Percentiles rank a stretch among this genome's conserved stretches.
These are phyloP conservation scores for Drosophila guanche DNA, from an alignment of 1,140 invertebrate genomes.

Conservation along the genomic window DNA sequence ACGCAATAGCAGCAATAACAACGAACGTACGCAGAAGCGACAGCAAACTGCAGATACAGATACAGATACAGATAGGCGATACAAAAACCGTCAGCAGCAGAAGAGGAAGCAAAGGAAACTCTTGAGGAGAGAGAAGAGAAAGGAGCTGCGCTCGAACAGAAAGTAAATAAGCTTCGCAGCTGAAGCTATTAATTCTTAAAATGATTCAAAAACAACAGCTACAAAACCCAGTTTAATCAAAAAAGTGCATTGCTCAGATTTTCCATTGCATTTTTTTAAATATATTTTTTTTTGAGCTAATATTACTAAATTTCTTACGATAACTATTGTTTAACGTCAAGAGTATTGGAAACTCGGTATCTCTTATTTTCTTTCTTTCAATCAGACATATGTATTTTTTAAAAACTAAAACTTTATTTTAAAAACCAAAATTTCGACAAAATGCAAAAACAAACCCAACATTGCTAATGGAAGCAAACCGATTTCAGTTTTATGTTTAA, in stretches of 20 bases:
- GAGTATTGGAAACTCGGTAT: too few relatives aligned
- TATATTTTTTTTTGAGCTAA: neutral
- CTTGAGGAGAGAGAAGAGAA: neutral
- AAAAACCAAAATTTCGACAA: slow-evolving; percentile 5
- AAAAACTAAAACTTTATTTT: slow-evolving; percentile 1
- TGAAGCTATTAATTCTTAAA: neutral
- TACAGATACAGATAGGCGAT: too few relatives aligned
- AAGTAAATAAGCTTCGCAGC: neutral
- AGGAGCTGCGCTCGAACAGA: neutral
- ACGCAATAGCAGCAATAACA: slow-evolving; percentile 19
- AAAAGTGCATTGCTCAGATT: slow-evolving; percentile 19
- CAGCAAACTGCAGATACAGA: slow-evolving; percentile 11
- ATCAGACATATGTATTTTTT: slow-evolving; percentile 5
- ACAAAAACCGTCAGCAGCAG: neutral
- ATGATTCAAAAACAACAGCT: too few relatives aligned
- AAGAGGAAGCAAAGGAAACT: neutral
- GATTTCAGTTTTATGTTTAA: slow-evolving; percentile 15
- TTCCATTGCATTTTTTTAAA: slow-evolving; percentile 17
- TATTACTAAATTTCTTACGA: neutral
- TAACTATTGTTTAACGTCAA: neutral
- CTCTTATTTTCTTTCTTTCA: too few relatives aligned
- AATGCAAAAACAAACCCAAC: neutral
- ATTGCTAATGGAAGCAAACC: slow-evolving; percentile 1
- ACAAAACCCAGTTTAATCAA: neutral
- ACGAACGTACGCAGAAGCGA: slow-evolving; percentile 28